Conservation (phyloP, 1,140 invertebrate genomes). For the Proales similis region DNA sequence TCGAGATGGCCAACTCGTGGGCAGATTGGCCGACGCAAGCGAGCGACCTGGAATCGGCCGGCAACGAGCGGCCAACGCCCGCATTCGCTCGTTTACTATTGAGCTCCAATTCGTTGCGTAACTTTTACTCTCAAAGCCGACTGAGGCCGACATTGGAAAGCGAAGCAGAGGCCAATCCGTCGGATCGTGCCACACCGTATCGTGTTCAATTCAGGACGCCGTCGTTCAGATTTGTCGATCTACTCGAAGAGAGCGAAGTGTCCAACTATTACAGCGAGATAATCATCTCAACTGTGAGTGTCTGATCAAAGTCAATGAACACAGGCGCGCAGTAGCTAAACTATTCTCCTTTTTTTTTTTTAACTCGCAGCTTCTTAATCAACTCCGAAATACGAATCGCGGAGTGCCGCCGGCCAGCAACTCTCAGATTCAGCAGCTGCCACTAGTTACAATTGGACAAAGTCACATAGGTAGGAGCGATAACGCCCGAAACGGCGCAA, state of each 20-base stretch:
- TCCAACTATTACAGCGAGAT: slow-evolving; percentile 16
- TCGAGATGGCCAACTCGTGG: too few relatives aligned
- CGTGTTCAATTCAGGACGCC: too few relatives aligned
- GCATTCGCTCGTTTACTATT: too few relatives aligned
- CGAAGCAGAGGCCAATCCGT: not conserved
- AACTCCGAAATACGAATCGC: slow-evolving; percentile 30
- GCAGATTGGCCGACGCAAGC: too few relatives aligned
- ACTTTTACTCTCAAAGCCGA: not conserved
- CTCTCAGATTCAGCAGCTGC: slow-evolving; percentile 25
- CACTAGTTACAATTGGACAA: slow-evolving; percentile 13
- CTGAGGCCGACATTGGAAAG: not conserved
- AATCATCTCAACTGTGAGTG: slow-evolving; percentile 16
- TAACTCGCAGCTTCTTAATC: slow-evolving; percentile 30
- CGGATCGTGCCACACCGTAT: too few relatives aligned
- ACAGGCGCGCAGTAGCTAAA: too few relatives aligned
- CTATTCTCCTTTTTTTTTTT: not conserved
- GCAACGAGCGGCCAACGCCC: too few relatives aligned
- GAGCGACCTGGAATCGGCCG: too few relatives aligned
- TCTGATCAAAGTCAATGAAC: not conserved
- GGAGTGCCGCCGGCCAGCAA: slow-evolving; percentile 17
- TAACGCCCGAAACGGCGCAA: not conserved
- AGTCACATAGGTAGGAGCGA: not conserved
- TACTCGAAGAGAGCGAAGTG: slow-evolving; percentile 20
- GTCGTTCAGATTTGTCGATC: slow-evolving; percentile 28
- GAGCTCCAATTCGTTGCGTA: too few relatives aligned